Evolutionary conservation across 2,113 vertebrate species (phyloP), one percentile per base, ranked within the genome.

Genomic region (Pteruthius melanotis): DNA sequence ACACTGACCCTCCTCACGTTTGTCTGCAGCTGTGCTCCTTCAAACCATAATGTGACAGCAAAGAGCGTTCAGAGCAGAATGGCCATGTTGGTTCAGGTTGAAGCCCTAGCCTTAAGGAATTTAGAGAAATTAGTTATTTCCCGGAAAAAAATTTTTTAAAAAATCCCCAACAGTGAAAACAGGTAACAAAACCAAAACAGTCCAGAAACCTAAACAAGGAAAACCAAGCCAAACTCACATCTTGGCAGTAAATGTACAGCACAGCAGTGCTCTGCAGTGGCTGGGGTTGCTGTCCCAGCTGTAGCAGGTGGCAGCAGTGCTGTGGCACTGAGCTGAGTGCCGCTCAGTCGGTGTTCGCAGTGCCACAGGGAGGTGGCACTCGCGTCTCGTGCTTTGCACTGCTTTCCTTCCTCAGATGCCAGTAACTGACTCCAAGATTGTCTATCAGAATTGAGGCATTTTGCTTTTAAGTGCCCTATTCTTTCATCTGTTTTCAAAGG

Each of bases 341-440:
- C 1, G 23, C 18, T 69, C 39, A 9, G 26, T 7, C 16, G 7
- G 6, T 31, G 3, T 33, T 47, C 27, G 28, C 44, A 40, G 11
- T 6, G 6, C 47, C 12, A 63, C 49, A 45, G 85, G 16, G 76
- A 89, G 95, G 50, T 94, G 94, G 94, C 95, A 87, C 80, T 95
- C 66, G 2, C 7, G 66, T 12, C 27, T 2, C 50, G 5, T 2
- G 23, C 11, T 49, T 74, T 18, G 31, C 4, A 10, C 49, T 26
- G 13, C 6, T 15, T 68, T 28, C 37, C 4, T 31, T 40, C 35
- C 11, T 44, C 50, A 21, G 22, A 4, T 24, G n/a, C 59, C 47
- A 12, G 22, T 3, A 0, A 26, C n/a, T 1, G 3, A 8, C 18
- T 84, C 47, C 1, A 2, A 49, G 69, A 74, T 47, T 75, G 49